Evolutionary conservation across 37 sponge, comb jelly and placozoan species (phyloP).

Genomic region (Beroe ovata): DNA sequence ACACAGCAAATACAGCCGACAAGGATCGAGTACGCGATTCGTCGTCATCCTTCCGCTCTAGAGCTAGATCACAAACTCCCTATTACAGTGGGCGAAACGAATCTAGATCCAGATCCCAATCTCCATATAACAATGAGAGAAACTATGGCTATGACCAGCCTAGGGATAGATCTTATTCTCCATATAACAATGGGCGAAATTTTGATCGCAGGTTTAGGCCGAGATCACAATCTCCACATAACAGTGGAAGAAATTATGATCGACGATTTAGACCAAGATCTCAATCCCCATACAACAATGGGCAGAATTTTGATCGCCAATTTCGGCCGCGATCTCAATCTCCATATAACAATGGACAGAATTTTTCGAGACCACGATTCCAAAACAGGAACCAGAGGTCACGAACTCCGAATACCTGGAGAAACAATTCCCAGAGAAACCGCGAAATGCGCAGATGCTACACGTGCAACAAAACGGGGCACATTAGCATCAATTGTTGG

Average conservation of each 20-base stretch:
- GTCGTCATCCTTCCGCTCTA: not conserved
- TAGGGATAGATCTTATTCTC: not conserved
- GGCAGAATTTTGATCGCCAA: not conserved
- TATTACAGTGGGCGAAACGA: not conserved
- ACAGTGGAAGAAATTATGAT: not conserved
- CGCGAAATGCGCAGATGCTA: slow-evolving; percentile 14
- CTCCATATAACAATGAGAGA: not conserved
- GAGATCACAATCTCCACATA: not conserved
- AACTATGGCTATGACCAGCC: not conserved
- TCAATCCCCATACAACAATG: not conserved
- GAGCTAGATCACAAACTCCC: not conserved
- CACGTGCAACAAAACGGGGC: slow-evolving; percentile 12
- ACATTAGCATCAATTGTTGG: not conserved
- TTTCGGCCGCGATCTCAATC: not conserved
- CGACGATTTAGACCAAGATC: not conserved
- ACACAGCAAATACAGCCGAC: not conserved
- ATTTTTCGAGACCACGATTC: not conserved
- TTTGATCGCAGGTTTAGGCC: not conserved
- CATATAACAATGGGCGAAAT: not conserved
- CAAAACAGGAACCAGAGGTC: not conserved
- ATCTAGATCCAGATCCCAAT: not conserved
- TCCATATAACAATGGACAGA: not conserved
- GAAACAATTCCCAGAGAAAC: not conserved
- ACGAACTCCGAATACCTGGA: not conserved
- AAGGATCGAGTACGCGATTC: not conserved